Conservation (phyloP, 2,888 invertebrate species). For the Euphydryas editha region DNA sequence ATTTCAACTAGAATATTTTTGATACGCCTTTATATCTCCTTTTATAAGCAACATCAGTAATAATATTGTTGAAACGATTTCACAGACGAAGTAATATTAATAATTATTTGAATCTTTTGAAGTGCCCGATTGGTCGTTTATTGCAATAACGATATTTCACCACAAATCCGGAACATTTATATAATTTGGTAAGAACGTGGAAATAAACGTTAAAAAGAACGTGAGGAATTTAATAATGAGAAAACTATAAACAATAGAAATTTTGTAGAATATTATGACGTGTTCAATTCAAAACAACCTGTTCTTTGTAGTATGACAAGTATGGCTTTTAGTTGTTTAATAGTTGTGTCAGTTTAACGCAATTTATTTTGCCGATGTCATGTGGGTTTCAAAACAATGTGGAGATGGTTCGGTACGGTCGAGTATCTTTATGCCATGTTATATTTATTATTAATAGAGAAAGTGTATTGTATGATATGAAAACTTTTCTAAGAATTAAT, state of each 20-base stretch:
- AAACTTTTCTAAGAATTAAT: too few species aligned
- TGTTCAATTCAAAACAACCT: neutral
- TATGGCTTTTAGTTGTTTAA: too few species aligned
- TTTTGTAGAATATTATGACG: constrained; percentile 3
- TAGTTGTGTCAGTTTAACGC: too few species aligned
- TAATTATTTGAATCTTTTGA: neutral
- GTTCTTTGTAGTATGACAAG: constrained; percentile 10
- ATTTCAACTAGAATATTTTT: neutral
- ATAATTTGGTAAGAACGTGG: constrained; percentile 16
- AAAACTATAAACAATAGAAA: constrained; percentile 8
- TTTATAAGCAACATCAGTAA: neutral
- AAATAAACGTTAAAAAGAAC: too few species aligned
- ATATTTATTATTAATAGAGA: too few species aligned
- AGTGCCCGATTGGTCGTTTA: constrained; percentile 5
- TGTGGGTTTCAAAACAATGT: too few species aligned
- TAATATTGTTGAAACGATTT: neutral
- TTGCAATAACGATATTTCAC: constrained; percentile 9
- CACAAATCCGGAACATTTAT: constrained; percentile 9
- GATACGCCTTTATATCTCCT: neutral
- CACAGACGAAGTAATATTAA: neutral
- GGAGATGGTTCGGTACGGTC: too few species aligned
- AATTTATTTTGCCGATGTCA: too few species aligned
- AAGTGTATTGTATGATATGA: too few species aligned
- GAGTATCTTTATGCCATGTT: too few species aligned
- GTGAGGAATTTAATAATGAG: constrained; percentile 10